Evolutionary conservation across 2,113 vertebrate genomes (phyloP), one percentile per base, ranked within the genome.

Genomic region (Odontophorus gujanensis): DNA sequence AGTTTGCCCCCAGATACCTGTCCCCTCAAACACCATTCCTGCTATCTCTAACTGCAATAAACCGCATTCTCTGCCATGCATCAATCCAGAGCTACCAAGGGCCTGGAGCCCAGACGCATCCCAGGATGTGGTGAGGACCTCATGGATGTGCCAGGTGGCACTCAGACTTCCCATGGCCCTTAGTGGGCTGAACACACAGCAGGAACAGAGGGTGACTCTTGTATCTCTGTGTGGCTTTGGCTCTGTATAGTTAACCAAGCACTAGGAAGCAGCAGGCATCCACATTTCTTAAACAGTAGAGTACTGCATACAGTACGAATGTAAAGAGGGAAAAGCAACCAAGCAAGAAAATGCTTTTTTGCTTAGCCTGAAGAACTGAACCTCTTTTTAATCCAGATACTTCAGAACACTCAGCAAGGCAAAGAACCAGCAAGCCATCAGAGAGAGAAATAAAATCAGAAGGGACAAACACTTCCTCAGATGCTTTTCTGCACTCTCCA

Each of bases 1-100:
- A 32, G 58, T 66, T 82, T 66, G 81, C 81, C 74, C 71, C 71
- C 26, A 87, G 89, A 87, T 43, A 75, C 77, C 77, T 87, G 67
- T 73, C 84, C 63, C 87, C 92, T 78, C 71, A 72, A 85, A 94
- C 3, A 3, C 43, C 58, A 48, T n/a, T 94, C 43, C 78, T 79
- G 51, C 61, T 79, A 22, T 65, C 87, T 75, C n/a, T 34, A 57
- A 65, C 84, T 14, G n/a, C 5, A 8, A 40, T 65, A 87, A 95
- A 62, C 28, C 57, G 28, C 1, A 0, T 61, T 65, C 73, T 48
- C 40, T 61, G 62, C 43, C 38, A 30, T 2, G 9, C 48, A 71
- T 43, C 59, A 19, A 0, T 3, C 7, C 2, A 36, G 45, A 82
- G 42, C 34, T 45, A 34, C 34, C 36, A 77, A 68, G 24, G 8